Evolutionary conservation across 2,797 vertebrate genomes (phyloP).

Genomic region (Megalops cyprinoides): DNA sequence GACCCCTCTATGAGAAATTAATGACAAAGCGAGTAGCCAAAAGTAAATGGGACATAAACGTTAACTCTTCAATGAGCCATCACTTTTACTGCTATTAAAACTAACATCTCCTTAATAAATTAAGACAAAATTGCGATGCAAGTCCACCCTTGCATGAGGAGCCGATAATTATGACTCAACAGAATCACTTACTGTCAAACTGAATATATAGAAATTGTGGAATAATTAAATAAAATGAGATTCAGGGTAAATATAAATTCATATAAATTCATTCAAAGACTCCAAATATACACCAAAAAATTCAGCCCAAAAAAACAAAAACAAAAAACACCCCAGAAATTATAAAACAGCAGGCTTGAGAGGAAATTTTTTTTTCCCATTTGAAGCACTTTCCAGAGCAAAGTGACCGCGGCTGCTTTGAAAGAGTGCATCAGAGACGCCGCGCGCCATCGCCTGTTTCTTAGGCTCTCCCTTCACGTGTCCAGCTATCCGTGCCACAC

Average conservation of each 20-base stretch:
- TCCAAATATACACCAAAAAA: slow-evolving; percentile 28
- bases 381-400: neutral
- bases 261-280: slow-evolving; percentile 45
- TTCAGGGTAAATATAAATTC: no score
- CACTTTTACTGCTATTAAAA: slow-evolving; percentile 51
- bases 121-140: slow-evolving; percentile 55
- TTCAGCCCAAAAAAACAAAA: neutral
- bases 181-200: slow-evolving; percentile 51
- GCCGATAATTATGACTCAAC: slow-evolving; percentile 57
- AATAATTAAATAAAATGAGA: slow-evolving; percentile 44
- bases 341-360: neutral
- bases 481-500: neutral
- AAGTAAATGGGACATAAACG: slow-evolving; percentile 63
- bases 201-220: slow-evolving; percentile 50
- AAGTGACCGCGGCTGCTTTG: neutral
- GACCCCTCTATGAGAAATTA: slow-evolving; percentile 65
- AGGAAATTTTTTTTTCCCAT: neutral
- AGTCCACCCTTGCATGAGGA: slow-evolving; percentile 55
- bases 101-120: slow-evolving; percentile 59
- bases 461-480: slow-evolving; percentile 22
- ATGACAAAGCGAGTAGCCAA: slow-evolving; percentile 59
- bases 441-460: neutral
- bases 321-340: neutral
- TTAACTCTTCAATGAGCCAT: slow-evolving; percentile 60
- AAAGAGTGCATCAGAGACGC: neutral